Evolutionary conservation across 2,888 invertebrate species (phyloP).

Genomic region (Acanthoscelides obtectus): DNA sequence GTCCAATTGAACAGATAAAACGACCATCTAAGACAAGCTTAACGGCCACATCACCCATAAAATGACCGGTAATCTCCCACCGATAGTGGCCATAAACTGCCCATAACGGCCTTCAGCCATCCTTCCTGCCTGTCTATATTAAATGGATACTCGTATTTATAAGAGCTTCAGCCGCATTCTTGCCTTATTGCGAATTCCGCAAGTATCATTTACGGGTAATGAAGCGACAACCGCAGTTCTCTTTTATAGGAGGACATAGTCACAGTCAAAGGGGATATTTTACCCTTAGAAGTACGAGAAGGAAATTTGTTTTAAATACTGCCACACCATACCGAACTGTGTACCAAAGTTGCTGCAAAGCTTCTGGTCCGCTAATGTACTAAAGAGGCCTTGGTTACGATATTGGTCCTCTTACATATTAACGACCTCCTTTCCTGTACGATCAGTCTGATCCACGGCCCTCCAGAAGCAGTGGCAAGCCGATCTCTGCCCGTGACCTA

Average conservation of each 20-base stretch:
- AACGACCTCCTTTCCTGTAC: no score
- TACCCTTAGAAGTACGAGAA: no score
- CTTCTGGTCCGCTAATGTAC: no score
- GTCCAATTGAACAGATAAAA: background rate
- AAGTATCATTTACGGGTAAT: constrained; percentile 47
- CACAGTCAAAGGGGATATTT: background rate
- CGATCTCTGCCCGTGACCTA: no score
- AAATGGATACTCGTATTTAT: constrained; percentile 48
- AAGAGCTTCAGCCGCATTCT: constrained; percentile 44
- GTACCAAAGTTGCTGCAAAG: no score
- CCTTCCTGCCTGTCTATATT: constrained; percentile 33
- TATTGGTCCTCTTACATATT: no score
- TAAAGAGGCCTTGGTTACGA: no score
- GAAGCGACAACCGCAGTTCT: constrained; percentile 40
- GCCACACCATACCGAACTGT: no score
- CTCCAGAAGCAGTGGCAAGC: no score
- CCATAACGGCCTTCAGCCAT: constrained; percentile 21
- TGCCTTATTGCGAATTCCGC: constrained; percentile 49
- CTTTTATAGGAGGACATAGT: constrained; percentile 6
- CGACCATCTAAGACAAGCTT: background rate
- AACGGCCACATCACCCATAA: constrained; percentile 12
- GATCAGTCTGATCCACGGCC: no score
- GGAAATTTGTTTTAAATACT: no score
- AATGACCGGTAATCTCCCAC: constrained; percentile 23
- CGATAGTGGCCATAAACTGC: constrained; percentile 33